Evolutionary conservation across 2,113 vertebrate species (phyloP).

Genomic region (Prochilodus magdalenae): DNA sequence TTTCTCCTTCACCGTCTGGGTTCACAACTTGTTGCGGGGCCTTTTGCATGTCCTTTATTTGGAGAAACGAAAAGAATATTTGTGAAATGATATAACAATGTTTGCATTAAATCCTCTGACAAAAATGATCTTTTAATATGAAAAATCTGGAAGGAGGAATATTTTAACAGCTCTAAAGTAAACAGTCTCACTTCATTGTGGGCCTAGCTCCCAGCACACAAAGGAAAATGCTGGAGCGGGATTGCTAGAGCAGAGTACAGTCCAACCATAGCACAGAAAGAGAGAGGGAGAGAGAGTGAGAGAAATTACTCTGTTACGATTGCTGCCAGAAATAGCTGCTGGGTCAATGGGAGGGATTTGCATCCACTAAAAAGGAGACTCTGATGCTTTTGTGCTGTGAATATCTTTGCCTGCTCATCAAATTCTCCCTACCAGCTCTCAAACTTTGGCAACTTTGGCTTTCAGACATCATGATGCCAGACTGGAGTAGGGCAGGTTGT

Average conservation of each 20-base stretch:
- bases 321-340: conserved; percentile 68
- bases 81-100: background rate
- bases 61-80: background rate
- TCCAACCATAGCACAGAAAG: conserved; percentile 59
- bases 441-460: background rate
- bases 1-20: background rate
- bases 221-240: conserved; percentile 64
- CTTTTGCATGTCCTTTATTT: background rate
- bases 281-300: conserved; percentile 35
- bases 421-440: conserved; percentile 60
- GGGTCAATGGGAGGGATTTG: conserved; percentile 69
- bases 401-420: conserved; percentile 73
- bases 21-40: background rate
- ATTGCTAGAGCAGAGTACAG: conserved; percentile 60
- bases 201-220: conserved; percentile 35
- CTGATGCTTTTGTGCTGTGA: conserved; percentile 64
- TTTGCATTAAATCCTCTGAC: background rate
- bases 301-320: conserved; percentile 27
- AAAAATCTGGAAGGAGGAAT: background rate
- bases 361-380: conserved; percentile 63
- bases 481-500: too few species aligned
- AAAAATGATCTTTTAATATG: conserved; percentile 4
- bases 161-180: conserved; percentile 12
- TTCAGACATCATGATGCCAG: background rate
- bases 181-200: conserved; percentile 12